Conservation (phyloP, 2,113 vertebrate species). For the Microcebus lehilahytsara region DNA sequence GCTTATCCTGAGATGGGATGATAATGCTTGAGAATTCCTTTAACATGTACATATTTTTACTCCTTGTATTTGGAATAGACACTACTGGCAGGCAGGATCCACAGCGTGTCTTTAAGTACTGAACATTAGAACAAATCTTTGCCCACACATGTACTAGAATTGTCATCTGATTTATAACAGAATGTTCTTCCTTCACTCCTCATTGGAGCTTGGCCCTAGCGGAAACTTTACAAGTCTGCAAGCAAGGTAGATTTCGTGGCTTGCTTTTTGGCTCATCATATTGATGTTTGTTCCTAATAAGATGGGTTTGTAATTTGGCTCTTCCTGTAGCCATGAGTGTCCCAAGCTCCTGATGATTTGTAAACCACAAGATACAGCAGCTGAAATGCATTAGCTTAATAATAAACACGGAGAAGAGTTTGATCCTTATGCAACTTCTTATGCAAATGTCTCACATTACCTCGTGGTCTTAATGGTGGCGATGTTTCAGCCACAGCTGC, state of each 20-base stretch:
- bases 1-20: background rate
- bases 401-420: background rate
- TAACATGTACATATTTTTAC: background rate
- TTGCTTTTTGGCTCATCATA: background rate
- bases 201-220: background rate
- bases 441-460: background rate
- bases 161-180: background rate
- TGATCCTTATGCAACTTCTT: background rate
- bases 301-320: conserved; percentile 48
- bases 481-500: background rate
- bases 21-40: background rate
- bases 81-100: background rate
- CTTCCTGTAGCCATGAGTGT: background rate
- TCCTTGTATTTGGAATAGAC: background rate
- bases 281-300: conserved; percentile 35
- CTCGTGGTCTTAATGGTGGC: background rate
- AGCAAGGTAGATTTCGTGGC: background rate
- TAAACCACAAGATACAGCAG: conserved; percentile 33
- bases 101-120: background rate
- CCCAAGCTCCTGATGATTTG: conserved; percentile 22
- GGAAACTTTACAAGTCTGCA: background rate
- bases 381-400: conserved; percentile 43
- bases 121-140: background rate
- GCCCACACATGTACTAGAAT: background rate
- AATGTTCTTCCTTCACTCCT: background rate